phyloP scores from a whole-genome alignment of 2,797 vertebrate genomes.

The Phalanger gymnotis region DNA sequence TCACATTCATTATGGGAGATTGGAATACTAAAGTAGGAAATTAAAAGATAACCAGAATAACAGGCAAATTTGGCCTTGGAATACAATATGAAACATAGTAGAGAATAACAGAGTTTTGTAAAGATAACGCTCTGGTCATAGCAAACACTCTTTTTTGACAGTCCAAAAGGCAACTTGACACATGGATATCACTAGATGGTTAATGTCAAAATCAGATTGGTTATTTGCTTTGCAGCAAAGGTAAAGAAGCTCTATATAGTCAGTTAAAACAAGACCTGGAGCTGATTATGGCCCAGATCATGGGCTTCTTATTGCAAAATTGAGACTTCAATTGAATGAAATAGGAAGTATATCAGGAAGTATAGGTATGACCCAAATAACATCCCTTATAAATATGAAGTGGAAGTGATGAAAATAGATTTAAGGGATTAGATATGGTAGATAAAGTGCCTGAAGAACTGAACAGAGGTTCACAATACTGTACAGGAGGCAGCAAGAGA shows the following conservation, averaged over 20 bases:
- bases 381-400: not conserved
- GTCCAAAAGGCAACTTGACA: not conserved
- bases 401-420: too few relatives aligned
- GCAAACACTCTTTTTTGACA: not conserved
- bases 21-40: not conserved
- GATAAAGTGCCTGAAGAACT: too few relatives aligned
- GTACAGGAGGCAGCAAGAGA: too few relatives aligned
- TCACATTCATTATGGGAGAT: not conserved
- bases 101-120: not conserved
- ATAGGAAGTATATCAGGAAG: not conserved
- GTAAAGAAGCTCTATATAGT: not conserved
- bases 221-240: not conserved
- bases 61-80: not conserved
- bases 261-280: not conserved
- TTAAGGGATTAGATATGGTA: too few relatives aligned
- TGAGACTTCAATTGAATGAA: not conserved
- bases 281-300: not conserved
- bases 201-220: not conserved
- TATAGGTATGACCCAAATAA: not conserved
- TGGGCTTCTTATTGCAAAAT: not conserved
- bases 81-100: not conserved
- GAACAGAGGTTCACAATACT: too few relatives aligned
- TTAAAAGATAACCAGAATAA: not conserved
- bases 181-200: not conserved
- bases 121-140: not conserved